phyloP scores from a whole-genome alignment of 2,888 invertebrate species.

The Kuschelorhynchus macadamiae region DNA sequence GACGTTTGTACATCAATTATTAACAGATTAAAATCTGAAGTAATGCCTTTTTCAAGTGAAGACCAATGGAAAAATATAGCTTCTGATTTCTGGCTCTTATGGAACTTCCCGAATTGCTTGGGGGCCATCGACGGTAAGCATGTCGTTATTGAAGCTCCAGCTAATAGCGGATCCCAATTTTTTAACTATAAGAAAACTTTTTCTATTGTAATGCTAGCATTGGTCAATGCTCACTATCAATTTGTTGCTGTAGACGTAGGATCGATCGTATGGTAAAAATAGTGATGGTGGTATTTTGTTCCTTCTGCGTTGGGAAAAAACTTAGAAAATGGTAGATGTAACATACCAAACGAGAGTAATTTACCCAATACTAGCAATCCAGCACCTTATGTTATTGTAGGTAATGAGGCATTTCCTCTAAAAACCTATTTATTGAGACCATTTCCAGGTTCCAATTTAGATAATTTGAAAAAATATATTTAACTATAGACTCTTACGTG shows the following conservation, averaged over 20 bases:
- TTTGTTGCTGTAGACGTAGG: no score
- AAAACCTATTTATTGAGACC: constrained; percentile 30
- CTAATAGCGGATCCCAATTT: neutral
- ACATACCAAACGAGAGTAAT: neutral
- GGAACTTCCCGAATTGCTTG: neutral
- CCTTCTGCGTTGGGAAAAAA: neutral
- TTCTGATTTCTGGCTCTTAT: neutral
- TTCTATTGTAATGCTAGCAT: constrained; percentile 1
- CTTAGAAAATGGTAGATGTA: neutral
- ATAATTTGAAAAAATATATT: constrained; percentile 14
- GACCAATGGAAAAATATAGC: no score
- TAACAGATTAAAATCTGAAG: no score
- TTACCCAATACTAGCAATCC: neutral
- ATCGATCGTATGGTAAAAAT: neutral
- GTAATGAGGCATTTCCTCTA: constrained; percentile 31
- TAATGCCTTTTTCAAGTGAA: no score
- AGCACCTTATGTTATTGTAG: constrained; percentile 18
- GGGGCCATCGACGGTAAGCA: neutral
- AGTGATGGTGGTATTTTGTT: constrained; percentile 7
- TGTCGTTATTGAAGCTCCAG: neutral
- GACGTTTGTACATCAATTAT: no score
- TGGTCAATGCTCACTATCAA: neutral
- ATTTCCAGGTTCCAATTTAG: constrained; percentile 24
- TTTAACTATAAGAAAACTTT: neutral
- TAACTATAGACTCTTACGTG: constrained; percentile 36